Percentiles rank a stretch among this genome's conserved stretches.
These are phyloP conservation scores for Pseudococcus longispinus DNA, from an alignment of 2,888 invertebrate species.

Conservation along the genomic window DNA sequence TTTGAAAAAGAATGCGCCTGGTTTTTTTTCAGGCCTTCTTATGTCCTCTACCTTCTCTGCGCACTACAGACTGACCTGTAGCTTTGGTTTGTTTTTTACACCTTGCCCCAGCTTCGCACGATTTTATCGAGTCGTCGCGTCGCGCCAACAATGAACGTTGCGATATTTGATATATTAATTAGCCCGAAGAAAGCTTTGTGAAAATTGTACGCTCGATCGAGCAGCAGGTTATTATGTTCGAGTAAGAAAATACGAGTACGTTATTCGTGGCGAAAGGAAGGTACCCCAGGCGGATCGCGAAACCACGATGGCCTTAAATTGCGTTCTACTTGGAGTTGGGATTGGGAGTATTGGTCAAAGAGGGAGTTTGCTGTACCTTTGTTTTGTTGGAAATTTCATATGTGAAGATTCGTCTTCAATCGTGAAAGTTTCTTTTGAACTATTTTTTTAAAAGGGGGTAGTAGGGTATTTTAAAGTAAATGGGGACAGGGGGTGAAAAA, in stretches of 20 bases:
- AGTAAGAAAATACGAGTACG: neutral
- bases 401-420: no score
- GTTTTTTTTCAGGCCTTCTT: neutral
- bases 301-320: neutral
- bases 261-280: neutral
- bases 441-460: no score
- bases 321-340: neutral
- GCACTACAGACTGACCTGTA: neutral
- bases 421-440: no score
- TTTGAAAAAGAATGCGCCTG: conserved; percentile 10
- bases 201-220: neutral
- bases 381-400: neutral
- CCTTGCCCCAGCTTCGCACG: conserved; percentile 3
- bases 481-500: no score
- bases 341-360: neutral
- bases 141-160: neutral
- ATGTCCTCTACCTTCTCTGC: neutral
- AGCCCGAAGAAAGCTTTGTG: conserved; percentile 30
- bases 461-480: no score
- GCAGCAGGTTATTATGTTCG: conserved; percentile 18
- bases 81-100: conserved; percentile 12
- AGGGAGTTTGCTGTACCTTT: neutral
- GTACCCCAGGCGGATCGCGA: neutral
- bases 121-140: neutral
- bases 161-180: conserved; percentile 32